phyloP scores from a whole-genome alignment of 2,113 vertebrate species.

The Cryptotis parvus region DNA sequence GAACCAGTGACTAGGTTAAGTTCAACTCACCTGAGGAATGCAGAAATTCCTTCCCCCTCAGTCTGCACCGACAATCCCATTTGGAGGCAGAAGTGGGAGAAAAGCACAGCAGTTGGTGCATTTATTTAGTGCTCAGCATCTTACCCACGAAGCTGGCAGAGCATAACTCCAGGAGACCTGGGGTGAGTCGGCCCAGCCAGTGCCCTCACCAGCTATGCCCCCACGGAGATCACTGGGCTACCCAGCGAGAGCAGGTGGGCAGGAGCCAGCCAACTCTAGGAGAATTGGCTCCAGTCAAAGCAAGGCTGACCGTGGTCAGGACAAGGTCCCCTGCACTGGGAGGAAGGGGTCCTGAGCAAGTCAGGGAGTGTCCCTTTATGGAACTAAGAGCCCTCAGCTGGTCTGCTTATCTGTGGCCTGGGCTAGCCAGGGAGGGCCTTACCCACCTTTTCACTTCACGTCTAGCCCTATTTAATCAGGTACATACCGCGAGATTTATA shows the following conservation, averaged over 20 bases:
- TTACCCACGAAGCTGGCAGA: not conserved
- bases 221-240: not conserved
- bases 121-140: not conserved
- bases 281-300: not conserved
- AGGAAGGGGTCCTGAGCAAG: not conserved
- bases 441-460: conserved; percentile 43
- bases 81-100: not conserved
- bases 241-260: not conserved
- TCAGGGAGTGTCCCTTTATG: not conserved
- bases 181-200: not conserved
- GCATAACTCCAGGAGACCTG: not conserved
- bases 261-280: not conserved
- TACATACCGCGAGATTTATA: conserved; percentile 62
- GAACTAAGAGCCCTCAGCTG: not conserved
- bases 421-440: conserved; percentile 38
- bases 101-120: not conserved
- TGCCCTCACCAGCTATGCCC: not conserved
- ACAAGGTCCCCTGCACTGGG: not conserved
- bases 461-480: conserved; percentile 60
- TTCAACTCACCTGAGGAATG: not conserved
- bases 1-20: not conserved
- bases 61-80: not conserved
- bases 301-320: not conserved
- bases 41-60: not conserved
- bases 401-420: conserved; percentile 14